Evolutionary conservation across 2,113 vertebrate genomes (phyloP).

Genomic region (Cinclus cinclus): DNA sequence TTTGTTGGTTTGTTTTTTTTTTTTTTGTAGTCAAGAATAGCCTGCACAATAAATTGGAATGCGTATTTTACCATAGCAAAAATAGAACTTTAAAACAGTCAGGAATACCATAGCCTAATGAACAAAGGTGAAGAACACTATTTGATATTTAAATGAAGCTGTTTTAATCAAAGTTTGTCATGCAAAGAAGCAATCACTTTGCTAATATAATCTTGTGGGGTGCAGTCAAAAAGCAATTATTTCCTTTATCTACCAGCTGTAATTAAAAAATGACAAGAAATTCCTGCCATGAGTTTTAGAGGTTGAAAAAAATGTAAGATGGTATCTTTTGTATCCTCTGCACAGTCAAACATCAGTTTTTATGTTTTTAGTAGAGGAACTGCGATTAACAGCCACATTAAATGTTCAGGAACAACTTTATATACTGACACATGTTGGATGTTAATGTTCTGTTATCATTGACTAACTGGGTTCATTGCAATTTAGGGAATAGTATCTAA

Average conservation of each 20-base stretch:
- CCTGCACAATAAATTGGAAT: background rate
- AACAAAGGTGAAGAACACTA: constrained; percentile 44
- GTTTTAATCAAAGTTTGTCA: constrained; percentile 72
- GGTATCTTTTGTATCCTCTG: background rate
- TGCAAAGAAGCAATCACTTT: constrained; percentile 57
- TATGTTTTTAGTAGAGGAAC: background rate
- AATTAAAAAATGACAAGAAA: constrained; percentile 60
- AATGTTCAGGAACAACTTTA: constrained; percentile 18
- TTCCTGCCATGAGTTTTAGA: constrained; percentile 1
- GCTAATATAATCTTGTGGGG: constrained; percentile 51
- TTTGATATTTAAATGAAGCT: constrained; percentile 64
- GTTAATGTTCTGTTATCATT: background rate
- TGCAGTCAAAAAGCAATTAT: constrained; percentile 56
- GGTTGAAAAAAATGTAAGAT: background rate
- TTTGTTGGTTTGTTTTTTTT: background rate
- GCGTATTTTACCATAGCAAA: background rate
- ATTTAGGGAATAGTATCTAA: background rate
- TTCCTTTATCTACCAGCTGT: constrained; percentile 56
- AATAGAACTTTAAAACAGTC: background rate
- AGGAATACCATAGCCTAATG: constrained; percentile 13
- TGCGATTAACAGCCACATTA: background rate
- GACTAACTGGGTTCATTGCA: background rate
- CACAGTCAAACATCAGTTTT: background rate
- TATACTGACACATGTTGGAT: constrained; percentile 18
- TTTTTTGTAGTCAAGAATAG: background rate